phyloP scores from a whole-genome alignment of 2,888 invertebrate genomes.

The Lithosia quadra region DNA sequence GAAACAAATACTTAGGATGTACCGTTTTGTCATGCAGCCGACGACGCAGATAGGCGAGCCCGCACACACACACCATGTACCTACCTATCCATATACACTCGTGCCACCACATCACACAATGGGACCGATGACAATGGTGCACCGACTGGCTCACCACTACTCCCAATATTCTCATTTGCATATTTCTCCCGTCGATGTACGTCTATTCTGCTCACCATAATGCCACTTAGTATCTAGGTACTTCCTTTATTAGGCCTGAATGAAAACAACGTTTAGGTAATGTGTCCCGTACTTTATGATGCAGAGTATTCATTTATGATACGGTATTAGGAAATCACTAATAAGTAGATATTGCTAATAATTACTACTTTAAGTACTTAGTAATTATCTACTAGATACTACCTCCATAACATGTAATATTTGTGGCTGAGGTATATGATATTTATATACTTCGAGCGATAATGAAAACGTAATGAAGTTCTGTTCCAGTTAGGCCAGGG shows the following conservation, averaged over 20 bases:
- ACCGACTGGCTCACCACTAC: slow-evolving; percentile 66
- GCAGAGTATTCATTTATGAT: not conserved
- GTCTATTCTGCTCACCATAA: slow-evolving; percentile 58
- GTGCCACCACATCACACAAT: slow-evolving; percentile 59
- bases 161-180: slow-evolving; percentile 82
- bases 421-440: not conserved
- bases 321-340: not conserved
- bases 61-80: slow-evolving; percentile 51
- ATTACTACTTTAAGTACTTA: not conserved
- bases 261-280: slow-evolving; percentile 32
- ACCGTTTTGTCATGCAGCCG: slow-evolving; percentile 66
- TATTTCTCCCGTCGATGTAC: slow-evolving; percentile 66
- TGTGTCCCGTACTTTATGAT: slow-evolving; percentile 13
- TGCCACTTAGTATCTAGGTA: slow-evolving; percentile 57
- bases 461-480: not conserved
- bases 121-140: slow-evolving; percentile 69
- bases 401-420: too few relatives aligned
- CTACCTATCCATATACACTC: slow-evolving; percentile 33
- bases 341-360: not conserved
- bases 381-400: too few relatives aligned
- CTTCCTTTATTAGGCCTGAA: slow-evolving; percentile 40
- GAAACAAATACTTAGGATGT: slow-evolving; percentile 57
- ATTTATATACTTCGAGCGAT: not conserved
- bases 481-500: not conserved
- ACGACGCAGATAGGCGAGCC: slow-evolving; percentile 49